Evolutionary conservation across 2,888 invertebrate genomes (phyloP), one percentile per base, ranked within the genome.

Genomic region (Eubasilissa splendida): DNA sequence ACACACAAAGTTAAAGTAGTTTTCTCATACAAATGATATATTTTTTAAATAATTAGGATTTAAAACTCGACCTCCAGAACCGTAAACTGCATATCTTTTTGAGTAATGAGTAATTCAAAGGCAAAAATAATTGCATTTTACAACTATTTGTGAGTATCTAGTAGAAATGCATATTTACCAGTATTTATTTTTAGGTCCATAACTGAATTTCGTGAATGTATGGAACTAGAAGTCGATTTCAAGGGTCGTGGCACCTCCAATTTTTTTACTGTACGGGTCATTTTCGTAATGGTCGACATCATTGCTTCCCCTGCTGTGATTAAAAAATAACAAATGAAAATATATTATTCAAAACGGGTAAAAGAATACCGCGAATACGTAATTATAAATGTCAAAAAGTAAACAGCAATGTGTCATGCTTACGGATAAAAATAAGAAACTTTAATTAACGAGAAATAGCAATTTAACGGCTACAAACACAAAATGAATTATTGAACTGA

Each of bases 241-340:
- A 94, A 89, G 86, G 94, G 94, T 88, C 94, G 92, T 85, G 95
- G 94, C 86, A 94, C 93, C 89, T 95, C 94, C 85, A 94, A 90
- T 90, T 94, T 94, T 88, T 94, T 94, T 82, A 93, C 92, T 86
- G 93, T 92, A 88, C 94, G 92, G 88, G 92, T 92, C 89, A 92
- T 91, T 91, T 93, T 93, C 90, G 90, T 90, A 87, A 90, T 88
- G 89, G 91, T 90, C 90, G 91, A 90, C 91, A 90, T 91, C 80
- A 68, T 76, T 80, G 79, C 66, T 79, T 82, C 42, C 79, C 80
- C 73, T 80, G 82, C 82, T 82, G n/a, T 14, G 76, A 68, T 50
- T 42, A 60, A 77, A 73, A 75, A 14, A 10, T 59, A 76, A 77
- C 68, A 71, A 77, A 71, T 76, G 76, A 76, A 79, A n/a, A 53